These are phyloP conservation scores for Thecocarcelia acutangulata DNA, from an alignment of 2,888 invertebrate species.

Conservation along the genomic window DNA sequence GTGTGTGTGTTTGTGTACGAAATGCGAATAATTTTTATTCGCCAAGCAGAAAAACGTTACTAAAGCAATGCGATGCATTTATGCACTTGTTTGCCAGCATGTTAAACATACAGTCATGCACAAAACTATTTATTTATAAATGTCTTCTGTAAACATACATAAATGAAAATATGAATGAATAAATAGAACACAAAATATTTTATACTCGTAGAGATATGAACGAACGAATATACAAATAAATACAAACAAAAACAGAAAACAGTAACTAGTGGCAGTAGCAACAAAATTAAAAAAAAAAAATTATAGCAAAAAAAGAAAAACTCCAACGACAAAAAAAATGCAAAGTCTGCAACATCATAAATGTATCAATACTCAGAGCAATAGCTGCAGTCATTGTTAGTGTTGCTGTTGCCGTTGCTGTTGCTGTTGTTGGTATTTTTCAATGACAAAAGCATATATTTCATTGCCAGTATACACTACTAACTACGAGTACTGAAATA, in stretches of 20 bases:
- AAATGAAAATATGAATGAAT: constrained; percentile 35
- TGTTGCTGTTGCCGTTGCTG: constrained; percentile 8
- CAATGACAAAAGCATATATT: constrained; percentile 66
- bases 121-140: constrained; percentile 34
- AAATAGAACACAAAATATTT: constrained; percentile 34
- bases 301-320: constrained; percentile 31
- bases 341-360: constrained; percentile 65
- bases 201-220: constrained; percentile 4
- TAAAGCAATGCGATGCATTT: constrained; percentile 40
- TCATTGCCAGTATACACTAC: constrained; percentile 61
- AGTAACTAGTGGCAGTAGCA: constrained; percentile 5
- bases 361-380: constrained; percentile 56
- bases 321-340: constrained; percentile 42
- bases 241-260: neutral
- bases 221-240: constrained; percentile 25
- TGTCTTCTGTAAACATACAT: neutral
- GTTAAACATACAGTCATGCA: constrained; percentile 37
- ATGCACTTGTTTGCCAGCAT: constrained; percentile 50
- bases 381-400: neutral
- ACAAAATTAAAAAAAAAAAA: constrained; percentile 17
- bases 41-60: constrained; percentile 55
- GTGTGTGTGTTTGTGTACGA: neutral
- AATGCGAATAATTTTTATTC: neutral
- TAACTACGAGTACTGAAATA: constrained; percentile 15
- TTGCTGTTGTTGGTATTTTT: constrained; percentile 22